A percentile compares a stretch with the other conserved stretches of the same genome.
These are phyloP conservation scores for Punctoribates punctum DNA, from an alignment of 2,888 invertebrate genomes.

Conservation along the genomic window DNA sequence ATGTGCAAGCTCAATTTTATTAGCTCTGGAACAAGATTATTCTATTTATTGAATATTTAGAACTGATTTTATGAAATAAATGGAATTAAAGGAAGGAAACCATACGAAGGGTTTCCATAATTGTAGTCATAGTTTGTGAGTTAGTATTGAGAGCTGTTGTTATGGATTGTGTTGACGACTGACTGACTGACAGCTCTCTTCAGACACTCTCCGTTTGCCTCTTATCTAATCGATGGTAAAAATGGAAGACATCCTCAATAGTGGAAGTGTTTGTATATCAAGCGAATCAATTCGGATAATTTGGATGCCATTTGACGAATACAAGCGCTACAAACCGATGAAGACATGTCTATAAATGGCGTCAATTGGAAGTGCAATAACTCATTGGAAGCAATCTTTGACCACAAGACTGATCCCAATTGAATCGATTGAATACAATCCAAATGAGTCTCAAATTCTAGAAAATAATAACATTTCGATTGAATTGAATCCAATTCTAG, in stretches of 20 bases:
- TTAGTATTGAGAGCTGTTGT: too few species aligned
- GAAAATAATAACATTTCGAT: neutral
- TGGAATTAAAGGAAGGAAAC: too few species aligned
- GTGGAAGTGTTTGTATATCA: neutral
- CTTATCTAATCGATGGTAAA: constrained; percentile 9
- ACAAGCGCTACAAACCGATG: neutral
- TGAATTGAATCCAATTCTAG: constrained; percentile 31
- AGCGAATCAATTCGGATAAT: neutral
- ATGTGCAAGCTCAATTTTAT: too few species aligned
- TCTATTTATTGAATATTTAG: too few species aligned
- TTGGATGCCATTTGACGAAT: neutral
- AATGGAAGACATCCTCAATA: neutral
- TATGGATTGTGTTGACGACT: too few species aligned
- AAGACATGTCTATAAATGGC: constrained; percentile 2
- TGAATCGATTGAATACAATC: constrained; percentile 7
- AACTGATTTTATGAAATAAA: too few species aligned
- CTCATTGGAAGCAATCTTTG: neutral
- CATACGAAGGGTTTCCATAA: too few species aligned
- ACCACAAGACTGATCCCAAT: neutral
- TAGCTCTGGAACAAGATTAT: too few species aligned
- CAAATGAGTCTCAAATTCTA: constrained; percentile 15
- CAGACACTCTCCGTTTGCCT: neutral
- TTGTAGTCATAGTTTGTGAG: too few species aligned
- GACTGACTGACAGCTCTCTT: too few species aligned
- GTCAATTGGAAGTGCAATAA: constrained; percentile 2